These are phyloP conservation scores for Chelon labrosus DNA, from an alignment of 2,797 vertebrate species.

Conservation along the genomic window DNA sequence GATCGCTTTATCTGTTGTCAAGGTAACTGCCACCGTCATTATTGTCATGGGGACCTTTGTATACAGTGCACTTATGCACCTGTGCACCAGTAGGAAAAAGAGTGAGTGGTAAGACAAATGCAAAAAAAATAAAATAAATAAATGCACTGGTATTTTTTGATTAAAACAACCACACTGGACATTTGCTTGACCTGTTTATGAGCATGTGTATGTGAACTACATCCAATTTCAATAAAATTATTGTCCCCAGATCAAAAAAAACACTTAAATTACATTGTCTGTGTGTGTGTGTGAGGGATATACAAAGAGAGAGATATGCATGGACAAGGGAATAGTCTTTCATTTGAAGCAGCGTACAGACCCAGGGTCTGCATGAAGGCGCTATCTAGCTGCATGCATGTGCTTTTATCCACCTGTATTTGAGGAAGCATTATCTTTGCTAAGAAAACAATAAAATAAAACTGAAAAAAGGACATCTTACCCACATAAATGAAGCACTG, in stretches of 20 bases:
- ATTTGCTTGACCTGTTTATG: not conserved
- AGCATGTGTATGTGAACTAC: not conserved
- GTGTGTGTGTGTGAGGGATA: not conserved
- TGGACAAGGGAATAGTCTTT: constrained; percentile 50
- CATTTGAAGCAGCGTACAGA: constrained; percentile 56
- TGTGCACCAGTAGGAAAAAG: constrained; percentile 2
- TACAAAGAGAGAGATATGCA: constrained; percentile 11
- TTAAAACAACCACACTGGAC: not conserved
- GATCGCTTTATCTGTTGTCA: constrained; percentile 61
- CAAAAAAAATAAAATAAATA: not conserved
- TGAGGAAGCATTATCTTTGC: not conserved
- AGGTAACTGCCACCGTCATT: constrained; percentile 56
- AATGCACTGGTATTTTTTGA: not conserved
- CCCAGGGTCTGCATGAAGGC: constrained; percentile 20
- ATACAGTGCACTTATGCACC: not conserved
- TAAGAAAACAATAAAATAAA: not conserved
- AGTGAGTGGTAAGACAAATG: not conserved
- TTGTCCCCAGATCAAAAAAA: not conserved
- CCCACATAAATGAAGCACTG: too few species aligned
- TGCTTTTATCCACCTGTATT: not conserved
- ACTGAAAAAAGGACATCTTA: too few species aligned
- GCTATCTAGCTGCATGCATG: not conserved
- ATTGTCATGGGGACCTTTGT: constrained; percentile 40
- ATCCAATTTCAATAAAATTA: not conserved
- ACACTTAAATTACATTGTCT: constrained; percentile 43